Evolutionary conservation across 2,888 invertebrate genomes (phyloP).

Genomic region (Hypolimnas misippus): DNA sequence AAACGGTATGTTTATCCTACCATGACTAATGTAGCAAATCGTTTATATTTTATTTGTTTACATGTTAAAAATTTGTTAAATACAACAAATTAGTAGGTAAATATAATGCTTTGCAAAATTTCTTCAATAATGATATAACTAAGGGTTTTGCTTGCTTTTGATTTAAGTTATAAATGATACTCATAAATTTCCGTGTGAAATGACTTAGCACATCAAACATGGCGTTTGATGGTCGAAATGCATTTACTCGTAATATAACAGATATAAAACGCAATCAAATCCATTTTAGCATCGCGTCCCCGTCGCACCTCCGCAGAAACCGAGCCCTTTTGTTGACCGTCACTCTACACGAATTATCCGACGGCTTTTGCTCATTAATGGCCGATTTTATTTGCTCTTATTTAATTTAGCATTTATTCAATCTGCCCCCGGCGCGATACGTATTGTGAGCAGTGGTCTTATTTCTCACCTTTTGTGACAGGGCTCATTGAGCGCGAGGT

Average conservation of each 20-base stretch:
- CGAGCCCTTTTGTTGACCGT: conserved; percentile 65
- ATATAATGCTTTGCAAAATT: too few species aligned
- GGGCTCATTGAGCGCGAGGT: conserved; percentile 82
- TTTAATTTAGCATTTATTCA: conserved; percentile 84
- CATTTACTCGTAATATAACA: conserved; percentile 41
- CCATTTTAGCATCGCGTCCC: conserved; percentile 53
- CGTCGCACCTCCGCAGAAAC: conserved; percentile 54
- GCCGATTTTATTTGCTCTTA: conserved; percentile 81
- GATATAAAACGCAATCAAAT: conserved; percentile 63
- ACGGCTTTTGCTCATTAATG: conserved; percentile 76
- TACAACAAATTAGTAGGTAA: too few species aligned
- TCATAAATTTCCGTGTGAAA: too few species aligned
- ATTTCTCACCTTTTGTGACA: conserved; percentile 82
- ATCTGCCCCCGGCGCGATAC: conserved; percentile 76
- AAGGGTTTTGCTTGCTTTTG: too few species aligned
- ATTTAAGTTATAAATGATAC: too few species aligned
- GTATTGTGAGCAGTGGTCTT: conserved; percentile 60
- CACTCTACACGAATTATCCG: conserved; percentile 71
- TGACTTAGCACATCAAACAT: background rate
- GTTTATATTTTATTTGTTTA: background rate
- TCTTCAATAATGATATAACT: too few species aligned
- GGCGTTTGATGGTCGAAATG: background rate
- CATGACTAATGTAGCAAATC: conserved; percentile 5
- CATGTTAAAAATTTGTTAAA: too few species aligned
- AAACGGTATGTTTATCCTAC: conserved; percentile 67